Evolutionary conservation across 2,797 vertebrate species (phyloP).

Genomic region (Poeciliopsis paucimaculata): DNA sequence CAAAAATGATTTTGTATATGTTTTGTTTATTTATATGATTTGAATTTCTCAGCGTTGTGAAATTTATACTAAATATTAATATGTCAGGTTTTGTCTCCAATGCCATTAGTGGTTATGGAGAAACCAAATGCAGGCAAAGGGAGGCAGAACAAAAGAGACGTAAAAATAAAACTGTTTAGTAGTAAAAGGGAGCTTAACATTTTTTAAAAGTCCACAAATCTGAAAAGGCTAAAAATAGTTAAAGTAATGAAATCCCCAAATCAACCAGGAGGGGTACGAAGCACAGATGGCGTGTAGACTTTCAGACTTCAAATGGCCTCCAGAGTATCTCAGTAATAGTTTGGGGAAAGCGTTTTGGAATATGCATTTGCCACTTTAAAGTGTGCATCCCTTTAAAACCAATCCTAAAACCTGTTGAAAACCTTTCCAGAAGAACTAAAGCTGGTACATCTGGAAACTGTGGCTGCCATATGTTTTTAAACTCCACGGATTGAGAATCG

Average conservation of each 20-base stretch:
- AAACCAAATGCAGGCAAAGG: background rate
- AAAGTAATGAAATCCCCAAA: background rate
- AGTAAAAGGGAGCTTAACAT: too few relatives aligned
- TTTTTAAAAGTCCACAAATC: background rate
- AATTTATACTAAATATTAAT: background rate
- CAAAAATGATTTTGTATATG: background rate
- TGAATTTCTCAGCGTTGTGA: background rate
- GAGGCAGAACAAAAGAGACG: background rate
- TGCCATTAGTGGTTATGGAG: background rate
- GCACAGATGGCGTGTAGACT: background rate
- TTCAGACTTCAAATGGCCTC: background rate
- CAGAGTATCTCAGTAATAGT: background rate
- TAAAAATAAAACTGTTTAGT: too few relatives aligned
- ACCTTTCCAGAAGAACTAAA: background rate
- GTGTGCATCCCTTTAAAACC: background rate
- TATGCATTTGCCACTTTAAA: background rate
- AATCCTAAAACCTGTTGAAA: background rate
- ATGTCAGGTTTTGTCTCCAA: background rate
- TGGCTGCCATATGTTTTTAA: background rate
- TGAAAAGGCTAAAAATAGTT: background rate
- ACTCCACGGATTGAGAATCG: too few relatives aligned
- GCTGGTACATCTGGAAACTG: background rate
- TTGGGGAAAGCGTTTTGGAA: background rate
- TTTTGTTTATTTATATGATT: background rate
- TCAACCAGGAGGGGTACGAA: background rate